Evolutionary conservation across 2,888 invertebrate genomes (phyloP).

Genomic region (Salticus scenicus): DNA sequence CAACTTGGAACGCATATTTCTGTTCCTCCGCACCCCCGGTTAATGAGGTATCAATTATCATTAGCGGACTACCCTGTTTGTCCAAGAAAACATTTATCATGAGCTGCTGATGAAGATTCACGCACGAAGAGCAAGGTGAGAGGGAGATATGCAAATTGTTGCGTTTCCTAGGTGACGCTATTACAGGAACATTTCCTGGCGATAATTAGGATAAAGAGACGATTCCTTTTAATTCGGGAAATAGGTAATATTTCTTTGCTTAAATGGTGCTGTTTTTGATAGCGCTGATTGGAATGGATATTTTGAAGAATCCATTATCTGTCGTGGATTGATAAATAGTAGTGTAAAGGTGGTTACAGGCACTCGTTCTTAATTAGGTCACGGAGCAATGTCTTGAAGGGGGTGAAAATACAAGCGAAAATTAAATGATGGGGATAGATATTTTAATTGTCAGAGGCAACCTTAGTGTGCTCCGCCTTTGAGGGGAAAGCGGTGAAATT

Average conservation of each 20-base stretch:
- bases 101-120: slow-evolving; percentile 52
- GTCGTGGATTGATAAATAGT: background rate
- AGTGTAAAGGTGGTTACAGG: background rate
- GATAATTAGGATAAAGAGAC: background rate
- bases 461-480: too few species aligned
- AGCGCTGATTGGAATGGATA: slow-evolving; percentile 3
- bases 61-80: slow-evolving; percentile 59
- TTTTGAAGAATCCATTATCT: slow-evolving; percentile 19
- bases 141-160: slow-evolving; percentile 30
- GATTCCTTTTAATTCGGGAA: slow-evolving; percentile 19
- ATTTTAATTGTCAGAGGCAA: too few species aligned
- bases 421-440: background rate
- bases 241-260: slow-evolving; percentile 14
- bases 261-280: slow-evolving; percentile 15
- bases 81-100: slow-evolving; percentile 65
- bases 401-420: background rate
- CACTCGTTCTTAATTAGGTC: slow-evolving; percentile 1
- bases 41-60: slow-evolving; percentile 69
- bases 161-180: background rate
- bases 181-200: background rate
- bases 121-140: background rate
- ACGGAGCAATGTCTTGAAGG: background rate
- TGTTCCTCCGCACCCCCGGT: slow-evolving; percentile 31
- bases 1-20: slow-evolving; percentile 59
- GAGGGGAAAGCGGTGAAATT: too few species aligned